phyloP scores from a whole-genome alignment of 1,140 invertebrate genomes.

The Ceratosolen fusciceps region DNA sequence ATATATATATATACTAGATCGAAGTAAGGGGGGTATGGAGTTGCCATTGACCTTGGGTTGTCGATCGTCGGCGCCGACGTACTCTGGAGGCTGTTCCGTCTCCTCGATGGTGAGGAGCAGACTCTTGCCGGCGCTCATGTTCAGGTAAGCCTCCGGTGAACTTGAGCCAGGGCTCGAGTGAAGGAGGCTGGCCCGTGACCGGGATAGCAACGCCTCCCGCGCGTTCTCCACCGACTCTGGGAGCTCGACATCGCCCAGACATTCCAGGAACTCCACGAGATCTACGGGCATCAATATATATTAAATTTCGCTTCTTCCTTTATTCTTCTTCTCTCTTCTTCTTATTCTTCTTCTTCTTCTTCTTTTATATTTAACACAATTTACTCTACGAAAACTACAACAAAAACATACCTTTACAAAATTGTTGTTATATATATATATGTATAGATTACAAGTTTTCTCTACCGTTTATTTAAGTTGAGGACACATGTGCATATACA shows the following conservation, averaged over 20 bases:
- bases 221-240: slow-evolving; percentile 52
- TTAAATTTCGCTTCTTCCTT: too few species aligned
- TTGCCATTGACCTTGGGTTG: neutral
- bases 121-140: slow-evolving; percentile 62
- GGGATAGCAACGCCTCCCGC: slow-evolving; percentile 57
- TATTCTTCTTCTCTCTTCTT: too few species aligned
- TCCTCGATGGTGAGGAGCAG: slow-evolving; percentile 9
- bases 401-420: too few species aligned
- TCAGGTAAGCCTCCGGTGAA: slow-evolving; percentile 63
- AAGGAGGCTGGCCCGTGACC: slow-evolving; percentile 50
- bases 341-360: too few species aligned
- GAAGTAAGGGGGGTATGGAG: too few species aligned
- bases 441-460: too few species aligned
- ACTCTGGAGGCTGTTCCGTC: slow-evolving; percentile 52
- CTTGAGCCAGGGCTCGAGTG: slow-evolving; percentile 31
- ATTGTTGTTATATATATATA: too few species aligned
- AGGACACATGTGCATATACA: too few species aligned
- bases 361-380: too few species aligned
- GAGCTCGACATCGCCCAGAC: slow-evolving; percentile 56
- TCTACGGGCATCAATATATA: slow-evolving; percentile 51
- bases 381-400: too few species aligned
- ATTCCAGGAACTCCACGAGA: slow-evolving; percentile 64
- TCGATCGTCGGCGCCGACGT: slow-evolving; percentile 54
- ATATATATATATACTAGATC: too few species aligned
- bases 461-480: too few species aligned